Conservation (phyloP, 1,140 invertebrate genomes). For the Melanaphis sacchari region DNA sequence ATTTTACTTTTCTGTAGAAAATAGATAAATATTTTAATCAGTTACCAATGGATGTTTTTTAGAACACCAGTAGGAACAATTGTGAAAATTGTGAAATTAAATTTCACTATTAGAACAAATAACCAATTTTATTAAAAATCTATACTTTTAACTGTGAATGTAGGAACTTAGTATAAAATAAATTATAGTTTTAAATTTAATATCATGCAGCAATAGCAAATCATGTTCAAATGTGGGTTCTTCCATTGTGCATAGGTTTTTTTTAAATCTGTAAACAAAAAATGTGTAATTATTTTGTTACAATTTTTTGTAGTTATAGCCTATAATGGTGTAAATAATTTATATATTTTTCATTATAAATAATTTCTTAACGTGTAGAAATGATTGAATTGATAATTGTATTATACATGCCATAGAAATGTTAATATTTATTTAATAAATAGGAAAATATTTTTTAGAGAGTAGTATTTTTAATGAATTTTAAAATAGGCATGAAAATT, state of each 20-base stretch:
- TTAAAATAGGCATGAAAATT: conserved; percentile 20
- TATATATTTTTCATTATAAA: conserved; percentile 55
- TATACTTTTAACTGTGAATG: conserved; percentile 33
- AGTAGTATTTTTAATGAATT: conserved; percentile 45
- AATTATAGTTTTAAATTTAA: conserved; percentile 40
- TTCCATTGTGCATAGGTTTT: conserved; percentile 51
- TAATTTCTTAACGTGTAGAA: conserved; percentile 47
- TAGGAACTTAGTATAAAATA: neutral
- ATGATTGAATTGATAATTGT: conserved; percentile 39
- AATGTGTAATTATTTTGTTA: conserved; percentile 57
- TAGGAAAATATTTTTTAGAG: conserved; percentile 55
- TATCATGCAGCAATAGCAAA: conserved; percentile 29
- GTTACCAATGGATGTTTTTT: conserved; percentile 53
- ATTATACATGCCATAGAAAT: conserved; percentile 53
- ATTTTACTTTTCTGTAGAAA: conserved; percentile 33
- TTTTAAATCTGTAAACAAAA: conserved; percentile 39
- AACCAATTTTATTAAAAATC: conserved; percentile 42
- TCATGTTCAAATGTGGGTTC: conserved; percentile 53
- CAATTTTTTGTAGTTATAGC: conserved; percentile 35
- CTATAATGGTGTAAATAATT: conserved; percentile 54
- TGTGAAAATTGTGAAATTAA: conserved; percentile 52
- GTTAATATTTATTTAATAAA: conserved; percentile 54
- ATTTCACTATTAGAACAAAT: conserved; percentile 51
- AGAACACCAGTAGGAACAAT: conserved; percentile 55
- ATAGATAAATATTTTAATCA: conserved; percentile 53